Base-by-base conservation (phyloP, 2,113 vertebrate species). In the Dinomys branickii region DNA sequence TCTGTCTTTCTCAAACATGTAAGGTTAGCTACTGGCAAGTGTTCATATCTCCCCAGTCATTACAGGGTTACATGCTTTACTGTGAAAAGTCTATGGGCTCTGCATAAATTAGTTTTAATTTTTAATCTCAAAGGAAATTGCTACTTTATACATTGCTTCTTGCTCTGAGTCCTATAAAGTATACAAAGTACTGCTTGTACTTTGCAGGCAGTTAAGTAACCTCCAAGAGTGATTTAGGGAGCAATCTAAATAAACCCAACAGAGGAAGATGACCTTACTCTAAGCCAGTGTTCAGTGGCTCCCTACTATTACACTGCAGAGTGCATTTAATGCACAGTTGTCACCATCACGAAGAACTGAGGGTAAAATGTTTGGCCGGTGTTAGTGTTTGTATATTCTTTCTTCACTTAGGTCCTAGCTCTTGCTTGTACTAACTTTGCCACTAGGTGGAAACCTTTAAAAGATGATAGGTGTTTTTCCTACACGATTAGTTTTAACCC, bases 381-480 rank as follows among this genome's bases (percentile, higher is more conserved):
- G 0, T 58, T 65, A 75, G 19, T 67, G 54, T 61, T 89, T 67
- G 22, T 14, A 38, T 86, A 44, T 87, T 41, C 78, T 30, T 0
- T 50, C 14, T n/a, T 90, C 8, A 85, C 26, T 19, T 61, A 73
- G 50, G 20, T 93, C 78, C 84, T 84, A 59, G 56, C 58, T 95
- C 71, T 82, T 96, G 93, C 50, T 98, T 95, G 85, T 92, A 96
- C 94, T 95, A 81, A 96, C 41, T 87, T 97, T 92, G 69, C 97
- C 97, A 98, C 94, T 96, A 97, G 98, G 91, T 19, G 38, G 96
- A 94, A 98, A 96, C 59, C 78, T 97, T 93, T 78, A 78, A 97
- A 98, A 98, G 90, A 88, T 90, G 85, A 85, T 97, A 87, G 0
- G 50, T 65, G 58, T 88, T 87, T 80, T 93, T 94, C 5, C 19